phyloP scores from a whole-genome alignment of 2,113 vertebrate species.

The Heliornis fulica region DNA sequence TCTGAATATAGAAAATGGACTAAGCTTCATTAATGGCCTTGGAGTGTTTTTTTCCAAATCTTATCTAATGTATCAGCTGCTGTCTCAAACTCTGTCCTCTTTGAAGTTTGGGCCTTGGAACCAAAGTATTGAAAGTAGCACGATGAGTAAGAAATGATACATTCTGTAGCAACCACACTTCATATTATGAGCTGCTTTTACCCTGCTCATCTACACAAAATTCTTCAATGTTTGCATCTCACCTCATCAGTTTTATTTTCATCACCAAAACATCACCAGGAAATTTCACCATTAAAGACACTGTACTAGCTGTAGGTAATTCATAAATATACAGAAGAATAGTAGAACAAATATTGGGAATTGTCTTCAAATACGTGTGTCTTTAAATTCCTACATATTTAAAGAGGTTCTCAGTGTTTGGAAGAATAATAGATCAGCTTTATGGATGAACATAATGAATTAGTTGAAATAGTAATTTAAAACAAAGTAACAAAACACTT shows the following conservation, averaged over 20 bases:
- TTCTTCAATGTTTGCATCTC: background rate
- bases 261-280: background rate
- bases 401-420: background rate
- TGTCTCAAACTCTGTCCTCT: background rate
- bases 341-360: background rate
- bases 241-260: background rate
- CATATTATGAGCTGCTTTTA: background rate
- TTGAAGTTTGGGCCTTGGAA: background rate
- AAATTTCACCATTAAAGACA: background rate
- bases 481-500: background rate
- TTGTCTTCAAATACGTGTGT: background rate
- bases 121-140: background rate
- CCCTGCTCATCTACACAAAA: background rate
- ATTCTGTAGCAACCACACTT: background rate
- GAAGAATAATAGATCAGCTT: background rate
- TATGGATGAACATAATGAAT: background rate
- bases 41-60: background rate
- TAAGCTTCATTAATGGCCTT: background rate
- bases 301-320: background rate
- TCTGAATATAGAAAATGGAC: background rate
- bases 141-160: background rate
- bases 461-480: constrained; percentile 9
- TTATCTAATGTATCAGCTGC: background rate
- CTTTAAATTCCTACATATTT: background rate
- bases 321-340: background rate